Evolutionary conservation across 2,888 invertebrate species (phyloP).

Genomic region (Cistogaster globosa): DNA sequence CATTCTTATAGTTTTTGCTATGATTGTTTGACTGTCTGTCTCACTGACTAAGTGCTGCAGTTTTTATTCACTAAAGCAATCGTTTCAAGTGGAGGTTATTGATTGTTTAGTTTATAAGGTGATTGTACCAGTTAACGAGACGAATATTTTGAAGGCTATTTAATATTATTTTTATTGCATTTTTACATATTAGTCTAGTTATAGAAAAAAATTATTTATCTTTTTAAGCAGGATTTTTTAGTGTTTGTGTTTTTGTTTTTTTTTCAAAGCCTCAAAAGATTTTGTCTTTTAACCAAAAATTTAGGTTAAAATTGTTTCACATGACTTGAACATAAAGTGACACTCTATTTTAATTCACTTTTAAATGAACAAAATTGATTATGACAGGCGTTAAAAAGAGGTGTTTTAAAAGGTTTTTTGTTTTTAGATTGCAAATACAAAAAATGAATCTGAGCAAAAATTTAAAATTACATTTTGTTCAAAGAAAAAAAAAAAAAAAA

Average conservation of each 20-base stretch:
- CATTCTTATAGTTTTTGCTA: slow-evolving; percentile 21
- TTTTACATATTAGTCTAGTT: slow-evolving; percentile 62
- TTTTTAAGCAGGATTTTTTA: slow-evolving; percentile 61
- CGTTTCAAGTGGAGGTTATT: slow-evolving; percentile 69
- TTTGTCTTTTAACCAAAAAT: slow-evolving; percentile 50
- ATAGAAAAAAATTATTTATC: slow-evolving; percentile 34
- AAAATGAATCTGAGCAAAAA: background rate
- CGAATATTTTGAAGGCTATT: slow-evolving; percentile 72
- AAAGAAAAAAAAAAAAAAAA: background rate
- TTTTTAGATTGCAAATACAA: background rate
- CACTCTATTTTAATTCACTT: slow-evolving; percentile 65
- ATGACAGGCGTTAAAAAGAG: slow-evolving; percentile 71
- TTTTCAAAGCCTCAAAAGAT: slow-evolving; percentile 20
- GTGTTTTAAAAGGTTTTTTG: slow-evolving; percentile 65
- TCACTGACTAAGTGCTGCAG: background rate
- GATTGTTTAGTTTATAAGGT: slow-evolving; percentile 66
- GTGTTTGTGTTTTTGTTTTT: background rate
- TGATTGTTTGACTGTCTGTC: background rate
- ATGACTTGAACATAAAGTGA: slow-evolving; percentile 67
- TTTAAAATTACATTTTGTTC: slow-evolving; percentile 48
- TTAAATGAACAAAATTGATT: slow-evolving; percentile 63
- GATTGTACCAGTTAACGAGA: slow-evolving; percentile 73
- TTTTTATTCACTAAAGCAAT: slow-evolving; percentile 22
- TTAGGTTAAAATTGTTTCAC: slow-evolving; percentile 70
- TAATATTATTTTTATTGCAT: slow-evolving; percentile 47